These are phyloP conservation scores for Centropus unirufus DNA, from an alignment of 2,113 vertebrate genomes.

Conservation along the genomic window DNA sequence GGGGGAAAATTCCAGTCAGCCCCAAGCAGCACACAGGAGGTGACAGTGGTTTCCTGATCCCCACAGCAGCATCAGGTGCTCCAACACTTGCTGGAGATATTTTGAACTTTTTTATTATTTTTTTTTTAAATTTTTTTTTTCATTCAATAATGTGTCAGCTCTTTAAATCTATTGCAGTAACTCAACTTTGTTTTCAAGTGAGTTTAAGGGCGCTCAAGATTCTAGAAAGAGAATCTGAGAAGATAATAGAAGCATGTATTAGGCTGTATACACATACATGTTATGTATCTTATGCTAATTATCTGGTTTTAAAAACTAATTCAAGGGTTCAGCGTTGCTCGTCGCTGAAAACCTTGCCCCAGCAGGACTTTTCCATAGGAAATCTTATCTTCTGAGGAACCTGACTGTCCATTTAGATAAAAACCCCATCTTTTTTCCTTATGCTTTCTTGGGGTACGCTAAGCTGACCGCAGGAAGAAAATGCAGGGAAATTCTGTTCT, in stretches of 20 bases:
- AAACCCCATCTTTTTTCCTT: background rate
- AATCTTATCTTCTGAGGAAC: background rate
- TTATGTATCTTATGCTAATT: background rate
- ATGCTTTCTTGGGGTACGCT: background rate
- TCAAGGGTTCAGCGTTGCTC: background rate
- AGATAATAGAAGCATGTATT: background rate
- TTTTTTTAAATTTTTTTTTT: background rate
- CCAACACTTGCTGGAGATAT: background rate
- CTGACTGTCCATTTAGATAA: background rate
- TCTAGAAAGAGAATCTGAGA: background rate
- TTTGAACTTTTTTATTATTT: background rate
- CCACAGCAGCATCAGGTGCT: background rate
- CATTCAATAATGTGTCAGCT: background rate
- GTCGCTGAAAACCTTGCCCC: background rate
- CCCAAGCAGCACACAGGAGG: background rate
- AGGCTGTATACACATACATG: background rate
- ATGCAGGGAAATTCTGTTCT: background rate
- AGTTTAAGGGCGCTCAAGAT: background rate
- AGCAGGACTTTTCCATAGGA: background rate
- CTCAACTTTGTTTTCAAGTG: background rate
- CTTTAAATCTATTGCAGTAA: background rate
- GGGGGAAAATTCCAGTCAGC: background rate
- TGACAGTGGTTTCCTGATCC: background rate
- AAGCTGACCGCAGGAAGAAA: background rate
- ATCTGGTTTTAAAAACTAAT: background rate